These are phyloP conservation scores for Thymelicus lineola DNA, from an alignment of 2,888 invertebrate species.

Conservation along the genomic window DNA sequence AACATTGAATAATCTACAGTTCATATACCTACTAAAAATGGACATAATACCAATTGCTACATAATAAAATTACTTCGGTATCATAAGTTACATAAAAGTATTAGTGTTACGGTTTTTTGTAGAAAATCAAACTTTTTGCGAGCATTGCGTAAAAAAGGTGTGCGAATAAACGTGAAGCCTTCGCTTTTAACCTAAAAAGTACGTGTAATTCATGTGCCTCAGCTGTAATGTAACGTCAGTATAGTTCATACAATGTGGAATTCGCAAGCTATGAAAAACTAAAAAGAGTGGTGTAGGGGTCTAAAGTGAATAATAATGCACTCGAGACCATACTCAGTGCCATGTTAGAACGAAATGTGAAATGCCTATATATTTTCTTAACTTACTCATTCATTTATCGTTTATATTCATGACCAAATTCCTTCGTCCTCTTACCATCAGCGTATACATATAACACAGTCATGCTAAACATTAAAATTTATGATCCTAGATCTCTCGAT, in stretches of 20 bases:
- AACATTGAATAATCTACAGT: no score
- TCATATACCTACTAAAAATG: no score
- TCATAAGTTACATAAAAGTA: no score
- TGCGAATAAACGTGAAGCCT: constrained; percentile 9
- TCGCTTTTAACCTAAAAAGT: constrained; percentile 21
- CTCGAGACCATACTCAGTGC: constrained; percentile 21
- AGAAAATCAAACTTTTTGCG: constrained; percentile 8
- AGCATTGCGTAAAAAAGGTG: constrained; percentile 3
- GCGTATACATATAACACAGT: background rate
- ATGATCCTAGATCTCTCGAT: no score
- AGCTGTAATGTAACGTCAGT: constrained; percentile 8
- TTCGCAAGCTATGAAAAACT: constrained; percentile 28
- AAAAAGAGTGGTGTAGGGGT: constrained; percentile 16
- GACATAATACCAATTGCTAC: no score
- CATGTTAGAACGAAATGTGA: constrained; percentile 18
- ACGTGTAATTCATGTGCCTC: constrained; percentile 23
- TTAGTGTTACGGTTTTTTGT: background rate
- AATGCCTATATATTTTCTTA: background rate
- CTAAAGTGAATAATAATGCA: constrained; percentile 32
- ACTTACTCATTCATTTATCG: background rate
- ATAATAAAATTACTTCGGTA: no score
- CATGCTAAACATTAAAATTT: background rate
- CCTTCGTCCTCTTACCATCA: background rate
- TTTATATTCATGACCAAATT: background rate
- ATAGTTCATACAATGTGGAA: constrained; percentile 8